These are phyloP conservation scores for Neocrepidodera transversa DNA, from an alignment of 2,888 invertebrate genomes.

Conservation along the genomic window DNA sequence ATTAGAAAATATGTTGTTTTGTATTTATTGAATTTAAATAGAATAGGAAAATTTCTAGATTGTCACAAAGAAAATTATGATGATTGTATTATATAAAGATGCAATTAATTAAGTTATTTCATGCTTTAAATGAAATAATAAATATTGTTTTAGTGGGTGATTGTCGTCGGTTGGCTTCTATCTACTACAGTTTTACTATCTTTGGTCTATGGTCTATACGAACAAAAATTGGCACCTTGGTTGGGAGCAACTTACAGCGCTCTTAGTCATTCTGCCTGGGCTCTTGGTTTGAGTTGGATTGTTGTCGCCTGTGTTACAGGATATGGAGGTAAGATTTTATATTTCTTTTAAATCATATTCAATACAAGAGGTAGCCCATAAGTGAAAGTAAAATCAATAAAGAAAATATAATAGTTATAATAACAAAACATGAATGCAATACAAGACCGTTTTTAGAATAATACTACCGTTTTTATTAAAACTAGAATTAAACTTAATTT, in stretches of 20 bases:
- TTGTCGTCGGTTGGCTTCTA: slow-evolving; percentile 73
- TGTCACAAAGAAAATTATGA: no score
- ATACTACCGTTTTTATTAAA: no score
- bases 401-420: no score
- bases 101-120: no score
- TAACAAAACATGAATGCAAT: no score
- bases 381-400: no score
- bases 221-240: slow-evolving; percentile 71
- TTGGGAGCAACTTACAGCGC: slow-evolving; percentile 82
- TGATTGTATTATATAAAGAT: no score
- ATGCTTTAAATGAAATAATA: not conserved
- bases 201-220: slow-evolving; percentile 80
- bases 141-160: slow-evolving; percentile 64
- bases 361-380: no score
- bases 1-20: no score
- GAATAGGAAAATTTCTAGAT: not conserved
- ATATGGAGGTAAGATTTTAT: slow-evolving; percentile 73
- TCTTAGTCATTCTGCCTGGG: slow-evolving; percentile 85
- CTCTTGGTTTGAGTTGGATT: slow-evolving; percentile 81
- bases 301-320: slow-evolving; percentile 86
- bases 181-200: slow-evolving; percentile 73
- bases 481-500: no score
- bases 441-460: no score
- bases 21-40: slow-evolving; percentile 11
- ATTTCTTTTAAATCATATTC: not conserved